Evolutionary conservation across 2,888 invertebrate species (phyloP).

Genomic region (Emesis furor): DNA sequence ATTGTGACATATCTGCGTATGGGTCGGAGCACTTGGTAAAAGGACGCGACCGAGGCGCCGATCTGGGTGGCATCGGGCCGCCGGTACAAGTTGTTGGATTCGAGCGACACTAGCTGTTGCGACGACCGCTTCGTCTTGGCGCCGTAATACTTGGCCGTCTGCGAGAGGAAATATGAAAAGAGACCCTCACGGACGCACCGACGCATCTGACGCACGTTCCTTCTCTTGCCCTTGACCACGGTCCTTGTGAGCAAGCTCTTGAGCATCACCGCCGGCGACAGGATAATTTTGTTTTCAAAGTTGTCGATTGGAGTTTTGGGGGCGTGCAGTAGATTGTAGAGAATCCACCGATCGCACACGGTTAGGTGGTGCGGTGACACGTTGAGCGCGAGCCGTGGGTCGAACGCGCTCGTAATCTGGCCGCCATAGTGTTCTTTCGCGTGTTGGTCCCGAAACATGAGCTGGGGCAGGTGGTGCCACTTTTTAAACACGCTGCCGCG

Average conservation of each 20-base stretch:
- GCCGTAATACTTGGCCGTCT: neutral
- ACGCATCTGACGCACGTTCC: conserved; percentile 3
- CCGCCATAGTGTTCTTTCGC: conserved; percentile 9
- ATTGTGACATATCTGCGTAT: conserved; percentile 19
- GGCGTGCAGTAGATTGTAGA: conserved; percentile 20
- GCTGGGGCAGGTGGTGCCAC: conserved; percentile 14
- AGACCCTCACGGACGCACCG: conserved; percentile 10
- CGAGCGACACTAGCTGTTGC: conserved; percentile 2
- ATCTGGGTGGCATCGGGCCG: conserved; percentile 7
- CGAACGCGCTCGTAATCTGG: conserved; percentile 18
- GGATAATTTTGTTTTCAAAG: conserved; percentile 27
- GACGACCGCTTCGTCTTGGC: conserved; percentile 8
- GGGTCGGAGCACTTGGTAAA: conserved; percentile 9
- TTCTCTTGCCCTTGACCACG: conserved; percentile 14
- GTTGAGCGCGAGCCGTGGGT: conserved; percentile 18
- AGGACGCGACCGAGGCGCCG: conserved; percentile 21
- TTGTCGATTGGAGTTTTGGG: conserved; percentile 22
- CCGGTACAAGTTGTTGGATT: conserved; percentile 4
- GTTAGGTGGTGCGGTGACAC: conserved; percentile 19
- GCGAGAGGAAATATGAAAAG: conserved; percentile 17
- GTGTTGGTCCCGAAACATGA: conserved; percentile 11
- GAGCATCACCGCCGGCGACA: conserved; percentile 30
- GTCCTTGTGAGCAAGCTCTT: conserved; percentile 23
- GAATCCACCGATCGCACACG: conserved; percentile 14
- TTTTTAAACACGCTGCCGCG: conserved; percentile 11